Evolutionary conservation across 2,797 vertebrate species (phyloP).

Genomic region (Huso huso): DNA sequence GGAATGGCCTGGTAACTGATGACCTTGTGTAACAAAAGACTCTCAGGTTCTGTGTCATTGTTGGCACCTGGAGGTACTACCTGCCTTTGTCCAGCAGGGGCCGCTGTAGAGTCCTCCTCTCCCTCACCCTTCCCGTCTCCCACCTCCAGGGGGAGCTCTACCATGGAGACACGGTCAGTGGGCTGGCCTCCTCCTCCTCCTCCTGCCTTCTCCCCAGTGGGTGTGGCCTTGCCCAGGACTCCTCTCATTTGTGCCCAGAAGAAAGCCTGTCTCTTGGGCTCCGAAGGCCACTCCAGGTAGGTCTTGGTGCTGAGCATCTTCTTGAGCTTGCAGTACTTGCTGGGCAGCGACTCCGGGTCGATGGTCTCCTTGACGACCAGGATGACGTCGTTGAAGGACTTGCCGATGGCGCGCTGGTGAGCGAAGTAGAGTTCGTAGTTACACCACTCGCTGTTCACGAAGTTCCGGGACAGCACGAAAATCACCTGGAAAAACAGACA

Average conservation of each 20-base stretch:
- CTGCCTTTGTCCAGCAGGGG: too few relatives aligned
- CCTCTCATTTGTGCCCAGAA: constrained; percentile 73
- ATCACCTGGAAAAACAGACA: constrained; percentile 48
- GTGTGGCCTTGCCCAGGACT: constrained; percentile 56
- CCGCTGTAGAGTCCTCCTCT: too few relatives aligned
- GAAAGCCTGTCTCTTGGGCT: constrained; percentile 57
- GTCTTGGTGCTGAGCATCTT: constrained; percentile 73
- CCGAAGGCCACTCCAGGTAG: constrained; percentile 75
- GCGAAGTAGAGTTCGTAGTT: constrained; percentile 83
- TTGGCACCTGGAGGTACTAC: too few relatives aligned
- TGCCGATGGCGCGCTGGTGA: constrained; percentile 71
- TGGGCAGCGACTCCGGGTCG: constrained; percentile 57
- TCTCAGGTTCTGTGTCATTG: too few relatives aligned
- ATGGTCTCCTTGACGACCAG: constrained; percentile 73
- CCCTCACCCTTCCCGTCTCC: too few relatives aligned
- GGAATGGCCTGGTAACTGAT: too few relatives aligned
- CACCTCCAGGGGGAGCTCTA: constrained; percentile 18
- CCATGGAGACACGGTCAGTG: constrained; percentile 26
- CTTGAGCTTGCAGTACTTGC: constrained; percentile 70
- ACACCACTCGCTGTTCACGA: constrained; percentile 82
- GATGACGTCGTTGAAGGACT: constrained; percentile 65
- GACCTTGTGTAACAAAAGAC: too few relatives aligned
- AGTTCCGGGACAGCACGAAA: constrained; percentile 69
- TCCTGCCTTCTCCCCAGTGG: constrained; percentile 3
- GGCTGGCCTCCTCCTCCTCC: constrained; percentile 18